Evolutionary conservation across 2,113 vertebrate genomes (phyloP), one percentile per base, ranked within the genome.

Genomic region (Dermatemys mawii): DNA sequence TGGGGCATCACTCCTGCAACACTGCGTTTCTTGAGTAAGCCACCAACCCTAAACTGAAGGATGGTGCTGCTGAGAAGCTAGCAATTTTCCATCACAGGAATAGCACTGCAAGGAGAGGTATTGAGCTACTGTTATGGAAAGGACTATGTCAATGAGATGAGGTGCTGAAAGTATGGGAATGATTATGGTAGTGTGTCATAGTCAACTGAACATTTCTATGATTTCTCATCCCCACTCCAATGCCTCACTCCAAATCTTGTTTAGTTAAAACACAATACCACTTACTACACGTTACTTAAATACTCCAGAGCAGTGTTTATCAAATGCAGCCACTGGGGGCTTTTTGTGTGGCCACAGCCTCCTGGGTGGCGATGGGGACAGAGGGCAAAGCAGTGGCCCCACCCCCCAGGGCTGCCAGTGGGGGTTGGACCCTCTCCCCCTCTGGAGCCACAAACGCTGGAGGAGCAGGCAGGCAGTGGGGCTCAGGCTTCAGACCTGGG

Each of bases 1-100:
- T 9, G 6, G 44, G 78, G 70, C 14, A 13, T 26, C 88, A 55
- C 35, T 70, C 87, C 35, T 92, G 73, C 54, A 94, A 5, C 29
- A 81, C 70, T 32, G 5, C 57, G 49, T 93, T 93, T 92, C 84
- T 93, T 86, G 38, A 92, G 90, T 90, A 85, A 83, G 16, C 44
- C 87, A 17, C 79, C 54, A 92, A 22, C 54, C 50, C 60, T 55
- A 75, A 88, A 85, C 35, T 10, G 32, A 38, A 85, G 79, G 29
- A 38, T 91, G 70, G 53, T 93, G 93, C 70, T 90, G 76, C 51
- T 85, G 86, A 90, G 44, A 92, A 94, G 85, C 48, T 4, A 2
- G 41, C 11, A 70, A 78, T 91, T 50, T 85, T 86, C 86, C 50
- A 2, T 53, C 78, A 70, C 29, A 32, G 87, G 38, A 83, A 54